Conservation (phyloP, 2,797 vertebrate genomes). For the Otus scops region DNA sequence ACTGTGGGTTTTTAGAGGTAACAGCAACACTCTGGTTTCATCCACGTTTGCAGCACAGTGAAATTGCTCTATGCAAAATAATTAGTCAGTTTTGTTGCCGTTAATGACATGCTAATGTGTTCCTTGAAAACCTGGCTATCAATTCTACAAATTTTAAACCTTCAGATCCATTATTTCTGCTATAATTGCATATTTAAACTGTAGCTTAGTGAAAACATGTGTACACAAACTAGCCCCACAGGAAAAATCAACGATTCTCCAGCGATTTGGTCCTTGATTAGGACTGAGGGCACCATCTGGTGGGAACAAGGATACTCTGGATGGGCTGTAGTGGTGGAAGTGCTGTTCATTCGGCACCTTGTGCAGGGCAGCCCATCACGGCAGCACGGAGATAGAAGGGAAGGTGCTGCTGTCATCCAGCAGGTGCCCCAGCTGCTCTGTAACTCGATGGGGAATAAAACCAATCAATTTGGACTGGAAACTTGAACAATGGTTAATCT, state of each 20-base stretch:
- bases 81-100: neutral
- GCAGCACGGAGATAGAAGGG: neutral
- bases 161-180: neutral
- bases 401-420: neutral
- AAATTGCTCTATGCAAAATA: neutral
- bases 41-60: neutral
- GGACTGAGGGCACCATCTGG: neutral
- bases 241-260: neutral
- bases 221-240: neutral
- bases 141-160: neutral
- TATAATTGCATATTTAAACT: neutral
- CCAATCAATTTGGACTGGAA: neutral
- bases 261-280: accelerated
- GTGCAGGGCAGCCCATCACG: neutral
- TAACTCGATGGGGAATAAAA: neutral
- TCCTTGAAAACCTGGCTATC: neutral
- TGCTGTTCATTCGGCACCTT: neutral
- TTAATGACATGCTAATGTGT: neutral
- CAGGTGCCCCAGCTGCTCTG: neutral
- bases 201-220: neutral
- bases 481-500: neutral
- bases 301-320: neutral
- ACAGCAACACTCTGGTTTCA: neutral
- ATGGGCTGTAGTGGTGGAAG: neutral
- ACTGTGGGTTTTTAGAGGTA: neutral